Percentiles rank a stretch among this genome's conserved stretches.
Conservation (phyloP, 2,797 vertebrate genomes). For the Ctenopoma kingsleyae region DNA sequence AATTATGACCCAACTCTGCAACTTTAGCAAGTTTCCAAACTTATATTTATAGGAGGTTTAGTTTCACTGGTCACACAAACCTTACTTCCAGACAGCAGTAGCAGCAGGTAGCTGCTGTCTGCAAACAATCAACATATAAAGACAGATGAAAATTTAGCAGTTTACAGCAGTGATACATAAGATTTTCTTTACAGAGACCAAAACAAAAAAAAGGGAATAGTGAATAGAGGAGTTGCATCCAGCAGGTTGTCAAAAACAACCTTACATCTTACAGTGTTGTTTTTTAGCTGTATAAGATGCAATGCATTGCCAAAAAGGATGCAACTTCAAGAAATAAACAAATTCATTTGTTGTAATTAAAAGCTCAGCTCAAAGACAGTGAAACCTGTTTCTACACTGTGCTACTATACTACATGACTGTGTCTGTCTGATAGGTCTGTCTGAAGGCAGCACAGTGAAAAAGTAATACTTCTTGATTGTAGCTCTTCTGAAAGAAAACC, state of each 20-base stretch:
- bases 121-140: conserved; percentile 5
- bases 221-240: neutral
- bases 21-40: neutral
- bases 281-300: neutral
- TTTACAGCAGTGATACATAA: neutral
- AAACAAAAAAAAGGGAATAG: conserved; percentile 8
- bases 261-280: neutral
- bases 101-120: conserved; percentile 16
- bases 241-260: conserved; percentile 4
- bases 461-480: conserved; percentile 35
- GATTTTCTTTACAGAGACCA: neutral
- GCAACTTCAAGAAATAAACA: conserved; percentile 12
- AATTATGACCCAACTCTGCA: neutral
- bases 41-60: conserved; percentile 15
- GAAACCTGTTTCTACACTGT: neutral
- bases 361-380: neutral
- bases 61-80: conserved; percentile 17
- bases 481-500: conserved; percentile 17
- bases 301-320: neutral
- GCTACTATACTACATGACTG: neutral
- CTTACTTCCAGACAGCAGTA: neutral
- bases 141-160: conserved; percentile 6
- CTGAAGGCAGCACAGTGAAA: conserved; percentile 16
- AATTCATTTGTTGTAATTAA: conserved; percentile 23
- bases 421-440: neutral